Base-by-base conservation (phyloP, 2,113 vertebrate species). In the Lasiurus borealis region DNA sequence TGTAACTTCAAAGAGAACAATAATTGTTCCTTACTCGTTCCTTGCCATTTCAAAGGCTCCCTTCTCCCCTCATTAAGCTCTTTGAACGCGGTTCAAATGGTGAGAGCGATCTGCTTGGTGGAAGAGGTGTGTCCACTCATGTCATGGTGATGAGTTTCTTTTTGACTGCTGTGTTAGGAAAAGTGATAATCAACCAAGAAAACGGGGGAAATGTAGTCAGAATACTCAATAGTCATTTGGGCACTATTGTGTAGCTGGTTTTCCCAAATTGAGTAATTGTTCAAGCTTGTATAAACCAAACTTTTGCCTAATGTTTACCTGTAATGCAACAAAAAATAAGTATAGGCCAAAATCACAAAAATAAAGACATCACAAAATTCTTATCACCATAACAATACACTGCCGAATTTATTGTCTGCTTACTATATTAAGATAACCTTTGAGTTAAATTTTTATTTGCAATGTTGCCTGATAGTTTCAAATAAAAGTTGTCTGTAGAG, bases 381-480 rank as follows among this genome's bases (percentile, higher is more conserved):
- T 27, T 50, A 62, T 21, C 11, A 46, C 1, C 34, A 85, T 80
- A 12, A 66, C 46, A 59, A 46, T 40, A 27, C 4, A 27, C 1
- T 81, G 7, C 3, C 62, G 12, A 64, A 14, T 36, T 90, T 66
- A 80, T 52, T 69, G 14, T 18, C 59, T 36, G 21, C 0, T 85
- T 3, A 86, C 27, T 89, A 86, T 85, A 59, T 27, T 89, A 46
- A 83, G 21, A 12, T 75, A 69, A 66, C 0, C 3, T 62, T 3
- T 50, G 14, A 66, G 34, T 85, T 92, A 44, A 36, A n/a, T 27
- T 80, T 94, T 93, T 72, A 44, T 82, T 91, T 94, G 5, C 69
- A 69, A 52, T 62, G 1, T 72, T 88, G 81, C 3, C 29, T 48
- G 4, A 59, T 23, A 75, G 13, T 2, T 72, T 62, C 18, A 31